Evolutionary conservation across 2,113 vertebrate genomes (phyloP), one percentile per base, ranked within the genome.

Genomic region (Passerina amoena): DNA sequence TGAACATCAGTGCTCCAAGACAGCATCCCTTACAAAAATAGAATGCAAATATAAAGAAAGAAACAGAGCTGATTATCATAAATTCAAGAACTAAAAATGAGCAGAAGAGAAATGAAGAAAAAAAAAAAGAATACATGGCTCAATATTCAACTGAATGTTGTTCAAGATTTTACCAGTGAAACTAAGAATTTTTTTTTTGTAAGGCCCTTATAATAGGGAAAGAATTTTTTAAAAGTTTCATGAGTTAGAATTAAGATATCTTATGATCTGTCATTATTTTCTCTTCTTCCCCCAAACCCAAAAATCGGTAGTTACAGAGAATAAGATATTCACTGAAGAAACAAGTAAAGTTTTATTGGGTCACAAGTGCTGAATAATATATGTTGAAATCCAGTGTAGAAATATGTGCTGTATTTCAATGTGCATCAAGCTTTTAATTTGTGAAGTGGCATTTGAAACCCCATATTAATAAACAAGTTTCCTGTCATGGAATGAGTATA

Each of bases 1-100:
- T 57, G 84, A 91, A 84, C 54, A 68, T 96, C 75, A 79, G 76
- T 86, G 83, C 31, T 95, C 56, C 92, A 80, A 91, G 88, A 44
- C 25, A 47, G 20, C 42, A 65, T 40, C 38, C 28, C 60, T 92
- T 90, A 66, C 30, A 70, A 72, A 87, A 73, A 9, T 13, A 17
- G 18, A 88, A 53, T 0, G 2, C 12, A 92, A 80, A 54, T 73
- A 40, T 60, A 84, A 86, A 75, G 65, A 59, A 91, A 64, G 66
- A 82, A 90, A 25, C 6, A 71, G 48, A 81, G 5, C 28, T 73
- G 50, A 79, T 83, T 70, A 75, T 69, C 23, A 70, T 47, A 90
- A 85, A 84, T 54, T 40, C 12, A 61, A 81, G 27, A 54, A 57
- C 16, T 69, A 65, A 73, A 88, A 77, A 77, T 42, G 19, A 44